Conservation (phyloP, 2,113 vertebrate species). For the Nesoenas mayeri region DNA sequence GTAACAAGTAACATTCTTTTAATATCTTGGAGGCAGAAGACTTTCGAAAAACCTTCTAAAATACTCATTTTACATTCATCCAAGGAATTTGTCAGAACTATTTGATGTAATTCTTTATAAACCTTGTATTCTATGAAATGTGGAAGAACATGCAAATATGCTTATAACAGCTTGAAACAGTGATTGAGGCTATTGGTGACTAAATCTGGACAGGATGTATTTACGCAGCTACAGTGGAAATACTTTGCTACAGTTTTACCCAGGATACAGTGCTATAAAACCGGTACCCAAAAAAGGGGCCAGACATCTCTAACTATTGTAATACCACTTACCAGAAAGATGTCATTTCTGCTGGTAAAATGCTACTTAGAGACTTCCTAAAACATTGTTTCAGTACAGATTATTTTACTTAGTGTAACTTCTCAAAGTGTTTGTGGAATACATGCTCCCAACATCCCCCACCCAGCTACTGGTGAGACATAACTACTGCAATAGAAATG, state of each 20-base stretch:
- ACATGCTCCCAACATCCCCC: accelerated
- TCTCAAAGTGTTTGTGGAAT: neutral
- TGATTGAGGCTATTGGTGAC: neutral
- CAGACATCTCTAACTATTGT: neutral
- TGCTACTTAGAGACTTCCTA: neutral
- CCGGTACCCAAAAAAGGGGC: neutral
- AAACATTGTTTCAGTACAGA: neutral
- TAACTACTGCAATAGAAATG: no score
- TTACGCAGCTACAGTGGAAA: neutral
- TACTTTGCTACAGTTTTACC: neutral
- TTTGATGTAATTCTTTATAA: neutral
- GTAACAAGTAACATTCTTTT: neutral
- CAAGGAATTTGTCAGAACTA: neutral
- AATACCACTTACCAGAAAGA: neutral
- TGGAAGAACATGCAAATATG: neutral
- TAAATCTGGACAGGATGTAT: neutral
- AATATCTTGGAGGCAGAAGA: neutral
- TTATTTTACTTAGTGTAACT: neutral
- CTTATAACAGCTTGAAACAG: neutral
- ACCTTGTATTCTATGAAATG: neutral
- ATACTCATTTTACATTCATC: neutral
- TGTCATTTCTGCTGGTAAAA: neutral
- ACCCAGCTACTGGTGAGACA: neutral
- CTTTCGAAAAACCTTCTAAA: neutral
- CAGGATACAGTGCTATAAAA: neutral